A percentile compares a stretch with the other conserved stretches of the same genome.
phyloP scores from a whole-genome alignment of 1,140 invertebrate species.

The Riptortus pedestris region DNA sequence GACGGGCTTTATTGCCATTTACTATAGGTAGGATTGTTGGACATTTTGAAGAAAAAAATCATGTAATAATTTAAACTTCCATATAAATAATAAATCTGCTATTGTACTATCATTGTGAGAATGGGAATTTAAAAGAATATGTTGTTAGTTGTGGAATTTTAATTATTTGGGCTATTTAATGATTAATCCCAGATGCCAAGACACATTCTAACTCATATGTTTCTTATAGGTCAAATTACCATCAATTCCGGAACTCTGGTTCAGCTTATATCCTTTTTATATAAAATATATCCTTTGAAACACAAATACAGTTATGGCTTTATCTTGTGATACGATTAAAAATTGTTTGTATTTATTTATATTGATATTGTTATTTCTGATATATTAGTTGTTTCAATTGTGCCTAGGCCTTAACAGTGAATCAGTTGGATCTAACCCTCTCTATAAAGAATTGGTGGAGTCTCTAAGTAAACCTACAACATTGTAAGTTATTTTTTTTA shows the following conservation, averaged over 20 bases:
- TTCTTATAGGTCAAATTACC: slow-evolving; percentile 17
- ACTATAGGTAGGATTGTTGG: no score
- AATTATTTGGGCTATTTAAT: no score
- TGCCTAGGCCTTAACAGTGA: slow-evolving; percentile 5
- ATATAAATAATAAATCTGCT: no score
- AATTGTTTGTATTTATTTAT: not conserved
- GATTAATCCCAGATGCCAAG: no score
- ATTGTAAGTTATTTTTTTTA: not conserved
- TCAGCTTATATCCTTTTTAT: slow-evolving; percentile 8
- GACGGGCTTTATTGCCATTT: no score
- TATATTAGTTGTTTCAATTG: not conserved
- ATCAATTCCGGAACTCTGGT: not conserved
- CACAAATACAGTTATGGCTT: not conserved
- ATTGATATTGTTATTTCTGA: not conserved
- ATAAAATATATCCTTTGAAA: slow-evolving; percentile 4
- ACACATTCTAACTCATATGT: not conserved
- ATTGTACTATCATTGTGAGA: no score
- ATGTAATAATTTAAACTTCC: no score
- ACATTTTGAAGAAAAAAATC: no score
- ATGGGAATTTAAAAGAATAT: no score
- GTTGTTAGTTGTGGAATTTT: no score
- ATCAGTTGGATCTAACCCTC: not conserved
- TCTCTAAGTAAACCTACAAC: not conserved
- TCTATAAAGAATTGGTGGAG: not conserved
- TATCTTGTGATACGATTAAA: not conserved